These are phyloP conservation scores for Psephotus haematonotus DNA, from an alignment of 2,113 vertebrate genomes.

Conservation along the genomic window DNA sequence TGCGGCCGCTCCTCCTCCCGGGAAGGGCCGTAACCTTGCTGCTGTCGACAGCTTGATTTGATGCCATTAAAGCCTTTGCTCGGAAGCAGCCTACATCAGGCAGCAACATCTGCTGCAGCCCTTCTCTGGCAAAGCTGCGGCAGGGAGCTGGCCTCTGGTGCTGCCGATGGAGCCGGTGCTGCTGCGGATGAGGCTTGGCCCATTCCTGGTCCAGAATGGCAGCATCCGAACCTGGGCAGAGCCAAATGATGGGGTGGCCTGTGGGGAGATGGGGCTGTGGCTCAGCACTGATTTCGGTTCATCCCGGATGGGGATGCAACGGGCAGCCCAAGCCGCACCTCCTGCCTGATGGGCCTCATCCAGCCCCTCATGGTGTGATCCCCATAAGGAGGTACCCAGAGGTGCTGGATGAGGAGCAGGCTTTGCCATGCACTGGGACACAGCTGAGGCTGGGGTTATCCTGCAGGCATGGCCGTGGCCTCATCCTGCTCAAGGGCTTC, in stretches of 20 bases:
- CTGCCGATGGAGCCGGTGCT: not conserved
- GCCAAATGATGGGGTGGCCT: not conserved
- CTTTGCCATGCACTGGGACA: not conserved
- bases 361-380: not conserved
- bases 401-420: not conserved
- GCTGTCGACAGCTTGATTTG: slow-evolving; percentile 58
- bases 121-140: not conserved
- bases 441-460: not conserved
- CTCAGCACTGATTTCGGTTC: not conserved
- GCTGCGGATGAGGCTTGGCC: not conserved
- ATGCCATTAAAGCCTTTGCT: slow-evolving; percentile 48
- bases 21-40: slow-evolving; percentile 26
- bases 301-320: accelerated
- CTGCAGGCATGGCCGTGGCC: too few species aligned
- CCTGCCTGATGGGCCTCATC: not conserved
- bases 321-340: not conserved
- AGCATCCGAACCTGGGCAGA: not conserved
- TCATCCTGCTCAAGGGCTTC: not conserved
- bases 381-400: not conserved
- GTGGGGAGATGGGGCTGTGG: not conserved
- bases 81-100: slow-evolving; percentile 43
- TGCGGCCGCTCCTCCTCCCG: not conserved
- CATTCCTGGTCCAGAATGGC: not conserved
- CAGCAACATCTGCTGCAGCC: slow-evolving; percentile 29
- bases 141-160: not conserved